Evolutionary conservation across 1,140 invertebrate genomes (phyloP), one percentile per base, ranked within the genome.

Genomic region (Berghia stephanieae): DNA sequence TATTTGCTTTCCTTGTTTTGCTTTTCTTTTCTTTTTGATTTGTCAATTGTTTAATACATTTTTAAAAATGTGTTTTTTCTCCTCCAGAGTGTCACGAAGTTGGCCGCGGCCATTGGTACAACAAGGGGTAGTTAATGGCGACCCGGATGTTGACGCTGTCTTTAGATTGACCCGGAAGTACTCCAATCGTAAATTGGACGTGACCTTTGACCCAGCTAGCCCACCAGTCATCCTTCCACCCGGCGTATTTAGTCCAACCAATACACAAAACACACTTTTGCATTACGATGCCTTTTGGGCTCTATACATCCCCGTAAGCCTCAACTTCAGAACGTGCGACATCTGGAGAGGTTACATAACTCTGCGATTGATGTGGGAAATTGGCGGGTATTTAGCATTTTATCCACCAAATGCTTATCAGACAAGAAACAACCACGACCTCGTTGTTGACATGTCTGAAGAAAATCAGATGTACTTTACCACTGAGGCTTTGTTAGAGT

Each of bases 231-330:
- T 82, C n/a, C 40, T 87, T 8, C 78, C 80, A n/a, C 24, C 38
- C 43, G 82, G 83, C 1, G 80, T 79, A 3, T 88, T 81, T 81
- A 76, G 75, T 21, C 87, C 80, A 16, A 81, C 78, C 46, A 84
- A 88, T 70, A 85, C 84, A 21, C 87, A 88, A 74, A 88, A 88
- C 69, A 88, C 87, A 1, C 67, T 88, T n/a, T 88, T 85, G 77
- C 78, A 80, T 49, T 79, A 81, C 46, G 73, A 82, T 34, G 86
- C 87, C 21, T 88, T 88, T 46, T 88, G 85, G 83, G 79, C 77
- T 27, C 44, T 88, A 66, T 55, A 86, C 40, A 71, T 88, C n/a
- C 87, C 86, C 5, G 79, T 76, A 6, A 80, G 80, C 8, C 83
- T 86, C 5, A 77, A 82, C 21, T 87, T 87, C 71, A 52, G 87